Evolutionary conservation across 2,888 invertebrate species (phyloP).

Genomic region (Biston betularia): DNA sequence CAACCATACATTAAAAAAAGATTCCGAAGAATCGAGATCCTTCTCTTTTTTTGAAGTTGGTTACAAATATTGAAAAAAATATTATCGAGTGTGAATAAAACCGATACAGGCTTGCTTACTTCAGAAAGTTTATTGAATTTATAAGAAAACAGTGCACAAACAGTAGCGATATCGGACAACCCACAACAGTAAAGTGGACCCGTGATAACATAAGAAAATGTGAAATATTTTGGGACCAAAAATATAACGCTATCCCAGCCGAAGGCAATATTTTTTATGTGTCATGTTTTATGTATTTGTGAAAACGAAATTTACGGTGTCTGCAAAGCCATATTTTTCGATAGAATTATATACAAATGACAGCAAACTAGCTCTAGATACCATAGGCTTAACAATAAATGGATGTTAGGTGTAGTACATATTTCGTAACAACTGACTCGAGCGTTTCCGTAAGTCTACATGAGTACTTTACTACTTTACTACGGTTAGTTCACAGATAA

Average conservation of each 20-base stretch:
- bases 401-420: background rate
- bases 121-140: slow-evolving; percentile 12
- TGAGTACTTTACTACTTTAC: too few species aligned
- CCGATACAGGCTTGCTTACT: background rate
- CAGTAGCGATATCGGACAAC: slow-evolving; percentile 13
- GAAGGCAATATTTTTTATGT: slow-evolving; percentile 30
- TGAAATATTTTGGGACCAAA: slow-evolving; percentile 22
- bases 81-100: too few species aligned
- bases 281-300: slow-evolving; percentile 30
- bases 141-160: slow-evolving; percentile 22
- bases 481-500: too few species aligned
- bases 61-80: too few species aligned
- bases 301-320: slow-evolving; percentile 22
- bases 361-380: slow-evolving; percentile 1
- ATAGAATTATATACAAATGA: slow-evolving; percentile 13
- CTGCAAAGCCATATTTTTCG: slow-evolving; percentile 6
- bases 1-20: too few species aligned
- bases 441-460: background rate
- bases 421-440: background rate
- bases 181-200: slow-evolving; percentile 16
- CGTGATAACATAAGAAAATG: slow-evolving; percentile 19
- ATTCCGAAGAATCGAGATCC: too few species aligned
- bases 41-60: too few species aligned
- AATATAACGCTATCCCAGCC: slow-evolving; percentile 14
- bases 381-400: background rate